Base-by-base conservation (phyloP, 2,888 invertebrate genomes). In the Syrphus vitripennis region DNA sequence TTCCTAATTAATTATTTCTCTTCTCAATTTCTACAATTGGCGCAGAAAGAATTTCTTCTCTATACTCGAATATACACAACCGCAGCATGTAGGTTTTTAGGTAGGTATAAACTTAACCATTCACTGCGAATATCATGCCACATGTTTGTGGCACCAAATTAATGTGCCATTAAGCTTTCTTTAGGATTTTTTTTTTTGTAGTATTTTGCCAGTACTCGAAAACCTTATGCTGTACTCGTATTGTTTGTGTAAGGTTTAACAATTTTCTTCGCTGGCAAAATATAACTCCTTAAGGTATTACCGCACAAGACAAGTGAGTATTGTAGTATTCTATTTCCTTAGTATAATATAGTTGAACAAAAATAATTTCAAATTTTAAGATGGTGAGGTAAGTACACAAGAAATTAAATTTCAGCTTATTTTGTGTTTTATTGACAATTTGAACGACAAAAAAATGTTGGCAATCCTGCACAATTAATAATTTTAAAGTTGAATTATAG, bases 61-160 rank as follows among this genome's bases (percentile, higher is more conserved):
- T 12, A 34, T n/a, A 14, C 16, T 2, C 42, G 14, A 5, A 61
- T 10, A 16, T 16, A 31, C 26, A 34, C 10, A 45, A n/a, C 63
- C 29, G 57, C 45, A 7, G 9, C n/a, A 48, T 50, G 67, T 34
- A 48, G 50, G 67, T 50, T 31, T 21, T 31, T 7, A 34, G 34
- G 34, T 34, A 42, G 42, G 50, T 45, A 55, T 31, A 67, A n/a
- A 50, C 70, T 55, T 42, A 24, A 34, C 37, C 59, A 63, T 65
- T 76, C 45, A 31, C 21, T 48, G n/a, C n/a, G 45, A 48, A 50
- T 50, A 42, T 42, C 50, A 65, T 40, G 61, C 83, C 78, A 83
- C 83, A 83, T 79, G 83, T 78, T 83, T 83, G 83, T 79, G 83
- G 83, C 79, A 74, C 69, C 63, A 83, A 79, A 83, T 83, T 74